These are phyloP conservation scores for Ylistrum balloti DNA, from an alignment of 1,140 invertebrate genomes.

Conservation along the genomic window DNA sequence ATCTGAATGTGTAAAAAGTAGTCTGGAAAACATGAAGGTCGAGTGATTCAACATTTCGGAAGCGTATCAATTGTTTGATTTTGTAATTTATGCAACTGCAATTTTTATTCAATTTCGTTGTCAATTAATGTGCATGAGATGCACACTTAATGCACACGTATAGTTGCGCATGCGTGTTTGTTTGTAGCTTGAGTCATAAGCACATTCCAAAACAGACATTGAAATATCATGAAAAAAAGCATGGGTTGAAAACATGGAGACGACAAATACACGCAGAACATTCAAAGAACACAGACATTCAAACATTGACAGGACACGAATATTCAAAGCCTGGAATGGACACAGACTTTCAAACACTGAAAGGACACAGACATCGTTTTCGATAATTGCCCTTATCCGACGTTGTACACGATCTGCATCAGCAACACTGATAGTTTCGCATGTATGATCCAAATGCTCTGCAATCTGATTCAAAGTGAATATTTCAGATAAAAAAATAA, in stretches of 20 bases:
- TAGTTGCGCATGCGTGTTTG: not conserved
- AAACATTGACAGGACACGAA: conserved; percentile 22
- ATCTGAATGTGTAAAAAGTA: no score
- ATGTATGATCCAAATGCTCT: not conserved
- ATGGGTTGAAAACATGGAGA: not conserved
- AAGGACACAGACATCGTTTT: not conserved
- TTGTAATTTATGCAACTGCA: no score
- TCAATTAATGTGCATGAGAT: not conserved
- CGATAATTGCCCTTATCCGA: not conserved
- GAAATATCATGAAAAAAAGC: not conserved
- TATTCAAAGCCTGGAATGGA: not conserved
- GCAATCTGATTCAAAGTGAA: conserved; percentile 9
- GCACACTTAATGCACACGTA: not conserved
- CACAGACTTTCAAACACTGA: not conserved
- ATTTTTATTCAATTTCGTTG: not conserved
- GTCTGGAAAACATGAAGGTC: no score
- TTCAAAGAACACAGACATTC: not conserved
- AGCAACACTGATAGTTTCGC: not conserved
- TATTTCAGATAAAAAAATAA: not conserved
- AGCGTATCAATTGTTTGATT: no score
- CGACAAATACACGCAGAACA: not conserved
- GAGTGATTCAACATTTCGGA: no score
- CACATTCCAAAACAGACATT: not conserved
- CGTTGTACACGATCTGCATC: not conserved
- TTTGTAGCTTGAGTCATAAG: not conserved